Evolutionary conservation across 2,888 invertebrate genomes (phyloP).

Genomic region (Apantesis nais): DNA sequence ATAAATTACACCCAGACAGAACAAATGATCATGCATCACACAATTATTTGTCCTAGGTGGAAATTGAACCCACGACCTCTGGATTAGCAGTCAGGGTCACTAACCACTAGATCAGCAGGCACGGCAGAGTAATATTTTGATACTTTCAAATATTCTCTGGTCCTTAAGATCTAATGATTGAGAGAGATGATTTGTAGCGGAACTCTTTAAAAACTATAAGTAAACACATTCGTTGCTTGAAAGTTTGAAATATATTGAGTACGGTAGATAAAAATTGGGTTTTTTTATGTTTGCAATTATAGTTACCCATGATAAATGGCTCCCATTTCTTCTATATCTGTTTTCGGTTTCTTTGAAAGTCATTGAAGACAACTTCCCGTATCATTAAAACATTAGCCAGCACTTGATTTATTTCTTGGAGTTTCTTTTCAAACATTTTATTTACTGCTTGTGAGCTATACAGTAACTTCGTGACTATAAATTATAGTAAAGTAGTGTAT

Average conservation of each 20-base stretch:
- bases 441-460: constrained; percentile 30
- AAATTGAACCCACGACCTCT: no score
- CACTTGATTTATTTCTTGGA: constrained; percentile 15
- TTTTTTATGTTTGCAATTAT: background rate
- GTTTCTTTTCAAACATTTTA: constrained; percentile 31
- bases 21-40: no score
- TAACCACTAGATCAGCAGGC: no score
- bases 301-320: background rate
- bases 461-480: constrained; percentile 8
- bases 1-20: no score
- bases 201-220: no score
- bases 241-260: background rate
- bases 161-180: no score
- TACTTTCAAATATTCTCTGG: no score
- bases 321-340: constrained; percentile 5
- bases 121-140: no score
- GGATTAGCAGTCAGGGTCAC: no score
- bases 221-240: background rate
- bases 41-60: no score
- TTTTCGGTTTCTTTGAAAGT: constrained; percentile 3
- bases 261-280: background rate
- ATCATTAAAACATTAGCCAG: constrained; percentile 16
- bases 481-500: constrained; percentile 9
- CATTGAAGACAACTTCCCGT: background rate
- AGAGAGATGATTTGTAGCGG: no score